Base-by-base conservation (phyloP, 2,797 vertebrate genomes). In the Lates japonicus region DNA sequence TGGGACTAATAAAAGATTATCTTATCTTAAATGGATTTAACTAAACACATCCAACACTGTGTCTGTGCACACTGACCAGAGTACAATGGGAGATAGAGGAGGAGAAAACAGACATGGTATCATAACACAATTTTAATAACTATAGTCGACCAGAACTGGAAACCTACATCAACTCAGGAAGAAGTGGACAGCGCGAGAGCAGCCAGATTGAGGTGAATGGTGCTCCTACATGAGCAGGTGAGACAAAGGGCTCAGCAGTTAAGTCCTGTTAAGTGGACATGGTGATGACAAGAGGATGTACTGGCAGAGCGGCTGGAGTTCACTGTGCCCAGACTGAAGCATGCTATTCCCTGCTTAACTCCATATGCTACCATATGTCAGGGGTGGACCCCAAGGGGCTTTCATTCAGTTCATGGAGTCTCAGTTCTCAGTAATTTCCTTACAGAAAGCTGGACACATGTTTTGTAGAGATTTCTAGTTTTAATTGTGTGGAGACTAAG, bases 191-290 rank as follows among this genome's bases (percentile, higher is more conserved):
- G 52, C 9, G 0, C 31, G 75, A 70, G 20, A 35, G 75, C 35
- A 41, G 68, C 13, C 59, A 46, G 25, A 41, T 0, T 11, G 42
- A 65, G 35, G 65, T 66, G 54, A 57, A 42, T 12, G 35, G n/a
- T 37, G 49, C 74, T 76, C 51, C 51, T 19, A 41, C 44, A 35
- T 49, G 48, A 71, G 69, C 71, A 80, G 70, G 60, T 81, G 70
- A 77, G 61, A 22, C n/a, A 63, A 31, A 60, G 35, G 12, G 58
- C 62, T 57, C 35, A 31, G 59, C 61, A 62, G 78, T 65, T 66
- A 72, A 74, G 62, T 44, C 73, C 71, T 31, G 65, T 70, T 33
- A n/a, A 79, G 77, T 58, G 74, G 52, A 74, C 66, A 12, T 1
- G 44, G 49, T 17, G 52, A 60, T 54, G 31, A 69, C 0, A 7